Conservation (phyloP, 2,888 invertebrate genomes). For the Polyploca ridens region DNA sequence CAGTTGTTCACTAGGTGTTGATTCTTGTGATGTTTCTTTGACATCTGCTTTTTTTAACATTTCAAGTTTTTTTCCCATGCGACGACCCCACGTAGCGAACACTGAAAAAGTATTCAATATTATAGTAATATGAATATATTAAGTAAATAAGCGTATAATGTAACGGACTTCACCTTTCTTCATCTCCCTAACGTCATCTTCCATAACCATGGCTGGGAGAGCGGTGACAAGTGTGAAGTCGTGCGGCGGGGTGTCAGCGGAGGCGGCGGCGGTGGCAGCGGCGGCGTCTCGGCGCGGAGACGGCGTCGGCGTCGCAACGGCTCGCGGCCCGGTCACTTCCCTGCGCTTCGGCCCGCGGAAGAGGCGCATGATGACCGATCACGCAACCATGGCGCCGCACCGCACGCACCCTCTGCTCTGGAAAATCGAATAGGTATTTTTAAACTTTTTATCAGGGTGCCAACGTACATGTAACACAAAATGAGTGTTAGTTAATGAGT, state of each 20-base stretch:
- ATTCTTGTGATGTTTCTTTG: slow-evolving; percentile 81
- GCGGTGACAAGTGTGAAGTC: slow-evolving; percentile 91
- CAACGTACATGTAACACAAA: no score
- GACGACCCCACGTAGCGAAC: slow-evolving; percentile 90
- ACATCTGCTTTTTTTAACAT: slow-evolving; percentile 87
- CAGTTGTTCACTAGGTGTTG: slow-evolving; percentile 55
- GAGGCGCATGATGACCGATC: slow-evolving; percentile 85
- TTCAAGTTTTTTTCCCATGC: slow-evolving; percentile 91
- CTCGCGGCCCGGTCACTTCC: slow-evolving; percentile 84
- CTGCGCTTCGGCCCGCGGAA: slow-evolving; percentile 87
- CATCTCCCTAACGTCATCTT: slow-evolving; percentile 87
- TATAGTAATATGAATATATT: neutral
- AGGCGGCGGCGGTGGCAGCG: slow-evolving; percentile 46
- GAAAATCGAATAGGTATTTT: slow-evolving; percentile 18
- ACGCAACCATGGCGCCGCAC: slow-evolving; percentile 78
- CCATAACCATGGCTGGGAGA: slow-evolving; percentile 90
- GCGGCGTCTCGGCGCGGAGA: slow-evolving; percentile 74
- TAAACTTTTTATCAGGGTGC: neutral
- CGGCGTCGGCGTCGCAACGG: slow-evolving; percentile 73
- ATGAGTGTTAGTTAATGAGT: no score
- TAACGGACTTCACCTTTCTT: slow-evolving; percentile 75
- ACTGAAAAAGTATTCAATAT: slow-evolving; percentile 71
- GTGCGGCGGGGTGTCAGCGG: slow-evolving; percentile 82
- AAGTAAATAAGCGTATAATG: neutral
- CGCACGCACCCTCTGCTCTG: slow-evolving; percentile 58